Evolutionary conservation across 53 echinoderm and acorn worm species (phyloP).

Genomic region (Holothuria leucospilota): DNA sequence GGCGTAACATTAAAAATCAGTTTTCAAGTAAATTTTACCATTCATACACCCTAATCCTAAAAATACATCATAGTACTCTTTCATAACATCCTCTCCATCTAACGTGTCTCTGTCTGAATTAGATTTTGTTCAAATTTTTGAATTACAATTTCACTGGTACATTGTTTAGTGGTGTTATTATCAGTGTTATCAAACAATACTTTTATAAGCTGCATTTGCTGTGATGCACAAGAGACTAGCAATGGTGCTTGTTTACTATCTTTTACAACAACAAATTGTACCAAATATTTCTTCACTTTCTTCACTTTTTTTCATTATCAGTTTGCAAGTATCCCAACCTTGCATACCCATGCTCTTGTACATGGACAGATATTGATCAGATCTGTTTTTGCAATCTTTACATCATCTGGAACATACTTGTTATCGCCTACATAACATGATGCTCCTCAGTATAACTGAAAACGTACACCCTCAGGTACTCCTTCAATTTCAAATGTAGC

Average conservation of each 20-base stretch:
- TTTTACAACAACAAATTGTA: conserved; percentile 57
- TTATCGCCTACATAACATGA: conserved; percentile 36
- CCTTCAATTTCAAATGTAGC: background rate
- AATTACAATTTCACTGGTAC: conserved; percentile 26
- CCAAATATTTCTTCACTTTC: conserved; percentile 49
- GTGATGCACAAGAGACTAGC: conserved; percentile 14
- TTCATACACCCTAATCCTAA: conserved; percentile 68
- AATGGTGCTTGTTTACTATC: conserved; percentile 22
- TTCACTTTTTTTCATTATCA: conserved; percentile 52
- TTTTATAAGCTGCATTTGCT: conserved; percentile 64
- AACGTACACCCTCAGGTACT: background rate
- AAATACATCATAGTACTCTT: conserved; percentile 60
- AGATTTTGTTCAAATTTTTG: conserved; percentile 52
- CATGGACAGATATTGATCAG: conserved; percentile 7
- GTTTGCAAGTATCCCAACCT: conserved; percentile 31
- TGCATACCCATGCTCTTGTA: conserved; percentile 19
- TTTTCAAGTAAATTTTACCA: conserved; percentile 49
- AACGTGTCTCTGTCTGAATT: conserved; percentile 20
- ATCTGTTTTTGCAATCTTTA: background rate
- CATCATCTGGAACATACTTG: conserved; percentile 19
- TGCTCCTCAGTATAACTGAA: conserved; percentile 65
- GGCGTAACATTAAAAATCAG: conserved; percentile 47
- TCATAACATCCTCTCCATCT: conserved; percentile 20
- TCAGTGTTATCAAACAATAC: conserved; percentile 56
- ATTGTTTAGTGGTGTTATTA: background rate